Evolutionary conservation across 2,797 vertebrate genomes (phyloP).

Genomic region (Scleropages formosus): DNA sequence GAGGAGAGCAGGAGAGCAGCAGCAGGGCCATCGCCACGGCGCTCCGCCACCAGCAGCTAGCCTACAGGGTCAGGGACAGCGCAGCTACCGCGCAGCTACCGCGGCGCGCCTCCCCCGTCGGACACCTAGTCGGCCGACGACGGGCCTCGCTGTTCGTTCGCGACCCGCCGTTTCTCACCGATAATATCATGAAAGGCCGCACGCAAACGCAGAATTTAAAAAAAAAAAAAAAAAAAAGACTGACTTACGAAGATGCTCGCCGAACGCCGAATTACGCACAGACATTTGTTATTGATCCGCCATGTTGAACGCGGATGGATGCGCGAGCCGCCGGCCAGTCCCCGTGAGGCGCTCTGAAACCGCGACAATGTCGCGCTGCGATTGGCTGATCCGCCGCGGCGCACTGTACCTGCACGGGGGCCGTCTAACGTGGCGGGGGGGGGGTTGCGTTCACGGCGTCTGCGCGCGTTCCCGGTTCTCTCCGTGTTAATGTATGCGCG

Average conservation of each 20-base stretch:
- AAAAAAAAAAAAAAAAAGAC: not conserved
- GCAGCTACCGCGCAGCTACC: slow-evolving; percentile 12
- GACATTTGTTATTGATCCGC: slow-evolving; percentile 61
- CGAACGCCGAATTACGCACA: slow-evolving; percentile 33
- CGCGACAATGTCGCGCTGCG: slow-evolving; percentile 13
- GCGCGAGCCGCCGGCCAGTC: slow-evolving; percentile 22
- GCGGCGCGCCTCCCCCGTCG: not conserved
- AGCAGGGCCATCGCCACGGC: no score
- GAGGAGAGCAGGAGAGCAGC: no score
- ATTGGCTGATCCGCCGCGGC: not conserved
- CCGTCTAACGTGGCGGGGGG: no score
- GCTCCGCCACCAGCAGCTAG: not conserved
- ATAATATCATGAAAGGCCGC: not conserved
- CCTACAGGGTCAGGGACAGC: not conserved
- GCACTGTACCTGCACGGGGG: no score
- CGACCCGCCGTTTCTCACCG: not conserved
- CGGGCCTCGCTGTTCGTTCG: not conserved
- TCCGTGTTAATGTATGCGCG: no score
- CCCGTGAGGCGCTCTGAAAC: not conserved
- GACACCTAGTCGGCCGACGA: not conserved
- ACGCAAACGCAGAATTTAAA: not conserved
- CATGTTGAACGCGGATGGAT: slow-evolving; percentile 57
- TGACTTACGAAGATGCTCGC: slow-evolving; percentile 41
- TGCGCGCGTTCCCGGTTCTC: no score
- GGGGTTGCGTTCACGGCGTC: no score